Percentiles rank a stretch among this genome's conserved stretches.
Conservation (phyloP, 1,140 invertebrate genomes). For the Philotrypesis tridentata region DNA sequence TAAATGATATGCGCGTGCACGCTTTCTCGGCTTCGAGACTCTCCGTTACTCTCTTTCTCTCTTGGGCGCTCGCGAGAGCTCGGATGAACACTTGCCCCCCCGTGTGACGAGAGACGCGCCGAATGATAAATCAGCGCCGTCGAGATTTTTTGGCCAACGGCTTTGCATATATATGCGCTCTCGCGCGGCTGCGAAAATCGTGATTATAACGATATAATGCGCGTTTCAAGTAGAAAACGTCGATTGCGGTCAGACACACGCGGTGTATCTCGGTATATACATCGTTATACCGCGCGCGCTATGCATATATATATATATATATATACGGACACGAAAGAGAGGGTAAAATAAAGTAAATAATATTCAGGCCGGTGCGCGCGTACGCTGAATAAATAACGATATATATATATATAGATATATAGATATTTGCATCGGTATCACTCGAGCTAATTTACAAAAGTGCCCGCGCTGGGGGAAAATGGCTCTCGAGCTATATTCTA, state of each 20-base stretch:
- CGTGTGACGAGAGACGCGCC: too few relatives aligned
- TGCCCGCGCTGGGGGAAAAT: not conserved
- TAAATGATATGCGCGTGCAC: conserved; percentile 71
- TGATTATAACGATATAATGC: not conserved
- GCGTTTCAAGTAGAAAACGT: not conserved
- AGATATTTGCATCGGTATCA: not conserved
- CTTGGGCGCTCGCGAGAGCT: too few relatives aligned
- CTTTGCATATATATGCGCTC: too few relatives aligned
- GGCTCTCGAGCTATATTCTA: too few relatives aligned
- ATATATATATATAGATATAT: too few relatives aligned
- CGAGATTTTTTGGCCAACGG: too few relatives aligned
- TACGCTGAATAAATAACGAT: not conserved
- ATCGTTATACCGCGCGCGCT: not conserved
- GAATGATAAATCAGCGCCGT: too few relatives aligned
- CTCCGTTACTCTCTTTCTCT: too few relatives aligned
- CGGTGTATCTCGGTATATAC: not conserved
- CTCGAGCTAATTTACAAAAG: conserved; percentile 12
- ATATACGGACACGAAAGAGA: too few relatives aligned
- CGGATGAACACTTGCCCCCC: too few relatives aligned
- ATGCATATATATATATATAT: too few relatives aligned
- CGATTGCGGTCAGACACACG: not conserved
- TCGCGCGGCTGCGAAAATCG: too few relatives aligned
- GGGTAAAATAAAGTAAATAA: not conserved
- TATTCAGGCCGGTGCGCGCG: not conserved
- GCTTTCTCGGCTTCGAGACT: conserved; percentile 47